Evolutionary conservation across 1,140 invertebrate genomes (phyloP).

Genomic region (Lepidurus packardi): DNA sequence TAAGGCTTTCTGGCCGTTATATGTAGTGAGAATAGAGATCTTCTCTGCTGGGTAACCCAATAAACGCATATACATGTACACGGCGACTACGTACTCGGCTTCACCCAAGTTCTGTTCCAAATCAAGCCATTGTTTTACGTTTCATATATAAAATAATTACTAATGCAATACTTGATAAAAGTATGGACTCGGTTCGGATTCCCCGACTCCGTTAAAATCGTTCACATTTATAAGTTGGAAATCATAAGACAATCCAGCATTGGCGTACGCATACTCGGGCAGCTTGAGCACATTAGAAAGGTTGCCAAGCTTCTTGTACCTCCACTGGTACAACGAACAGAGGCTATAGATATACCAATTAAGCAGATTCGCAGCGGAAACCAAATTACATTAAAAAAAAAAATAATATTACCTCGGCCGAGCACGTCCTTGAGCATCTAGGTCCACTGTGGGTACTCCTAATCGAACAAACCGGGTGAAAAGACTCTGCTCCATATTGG

Average conservation of each 20-base stretch:
- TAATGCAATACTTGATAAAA: conserved; percentile 77
- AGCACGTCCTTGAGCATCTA: conserved; percentile 95
- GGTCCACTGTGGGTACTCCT: conserved; percentile 91
- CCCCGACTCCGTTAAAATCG: conserved; percentile 94
- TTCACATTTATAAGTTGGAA: conserved; percentile 96
- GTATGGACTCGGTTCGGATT: conserved; percentile 95
- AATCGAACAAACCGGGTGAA: conserved; percentile 94
- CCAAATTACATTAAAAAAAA: neutral
- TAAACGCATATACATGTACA: conserved; percentile 98
- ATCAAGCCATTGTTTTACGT: conserved; percentile 29
- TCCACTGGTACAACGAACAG: conserved; percentile 93
- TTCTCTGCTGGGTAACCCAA: conserved; percentile 95
- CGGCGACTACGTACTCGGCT: conserved; percentile 95
- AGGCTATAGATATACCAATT: conserved; percentile 56
- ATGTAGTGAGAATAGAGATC: conserved; percentile 98
- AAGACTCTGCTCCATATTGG: conserved; percentile 98
- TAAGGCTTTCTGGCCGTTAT: conserved; percentile 98
- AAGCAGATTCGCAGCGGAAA: conserved; percentile 6
- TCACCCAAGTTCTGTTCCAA: conserved; percentile 84
- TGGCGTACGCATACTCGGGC: conserved; percentile 79
- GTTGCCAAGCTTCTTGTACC: conserved; percentile 92
- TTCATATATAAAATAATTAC: conserved; percentile 23
- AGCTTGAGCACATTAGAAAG: conserved; percentile 75
- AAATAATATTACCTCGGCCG: conserved; percentile 59
- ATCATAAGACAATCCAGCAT: conserved; percentile 86